Base-by-base conservation (phyloP, 2,797 vertebrate species). In the Octomys mimax region DNA sequence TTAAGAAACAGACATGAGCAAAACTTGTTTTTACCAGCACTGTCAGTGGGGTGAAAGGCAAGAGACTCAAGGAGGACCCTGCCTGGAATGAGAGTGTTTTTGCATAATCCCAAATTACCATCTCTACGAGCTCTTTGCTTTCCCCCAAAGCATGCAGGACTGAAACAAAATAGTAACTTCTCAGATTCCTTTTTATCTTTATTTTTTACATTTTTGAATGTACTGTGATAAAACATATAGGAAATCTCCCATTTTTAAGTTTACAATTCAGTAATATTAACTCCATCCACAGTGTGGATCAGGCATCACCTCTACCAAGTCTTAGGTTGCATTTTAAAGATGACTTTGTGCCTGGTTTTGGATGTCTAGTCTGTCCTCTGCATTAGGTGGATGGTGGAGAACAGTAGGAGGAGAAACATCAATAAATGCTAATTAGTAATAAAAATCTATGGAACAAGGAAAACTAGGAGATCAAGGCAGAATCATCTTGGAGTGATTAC, bases 391-490 rank as follows among this genome's bases (percentile, higher is more conserved):
- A 68, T 82, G 12, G 0, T 49, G 26, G 49, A 79, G 71, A 33
- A 83, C 26, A 61, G 18, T 10, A 21, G 57, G 36, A 78, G 52
- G 36, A 79, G 54, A 66, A 79, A 36, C 14, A 1, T 95, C 83
- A 28, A 59, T 96, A 82, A 84, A 78, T 22, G 68, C 22, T 91
- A 89, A 92, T 31, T 88, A 87, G 66, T 92, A 91, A 87, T 82
- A 92, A 24, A 28, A 52, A n/a, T 92, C 83, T 46, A 14, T 94
- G 71, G 31, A 89, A 87, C 33, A 81, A 75, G 57, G 36, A 52
- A 52, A 92, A 79, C 57, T 49, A 87, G 86, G 90, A 95, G 91
- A 77, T 92, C 66, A 87, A 78, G 42, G 77, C 80, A 89, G 85
- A 91, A 87, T 3, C 79, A 70, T 36, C 57, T 68, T 0, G 1